Evolutionary conservation across 2,888 invertebrate species (phyloP), one percentile per base, ranked within the genome.

Genomic region (Athrips mouffetella): DNA sequence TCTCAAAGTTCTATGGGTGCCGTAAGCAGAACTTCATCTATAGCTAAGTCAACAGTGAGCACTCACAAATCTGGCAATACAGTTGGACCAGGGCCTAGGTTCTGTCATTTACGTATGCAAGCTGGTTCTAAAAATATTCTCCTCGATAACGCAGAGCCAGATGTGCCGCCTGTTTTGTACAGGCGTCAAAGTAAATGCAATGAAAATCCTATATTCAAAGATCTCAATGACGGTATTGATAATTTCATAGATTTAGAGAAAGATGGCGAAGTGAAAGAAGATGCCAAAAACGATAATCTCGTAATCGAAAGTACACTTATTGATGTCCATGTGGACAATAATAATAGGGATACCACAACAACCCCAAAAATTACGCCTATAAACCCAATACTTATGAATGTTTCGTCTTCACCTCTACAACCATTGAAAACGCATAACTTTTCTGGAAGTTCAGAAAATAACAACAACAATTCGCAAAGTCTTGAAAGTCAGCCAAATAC

Each of bases 111-210:
- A 67, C 89, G 94, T 29, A 90, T 94, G 63, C 94, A 94, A 64
- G 92, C 92, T 4, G 94, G 94, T 4, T 93, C 94, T 8, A 94
- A 93, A 68, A 95, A 95, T 71, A 94, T 95, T 62, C 80, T 95
- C 3, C 81, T 95, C 18, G 95, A 95, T 73, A 95, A 94, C 63
- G 92, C 93, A 25, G 93, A 93, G 59, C 91, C 92, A 37, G 90
- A 90, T 55, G 90, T 93, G 21, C 91, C 93, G 10, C 94, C 94
- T 0, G 91, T 95, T 25, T 80, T 95, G 31, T 95, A 94, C 62
- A 92, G 92, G 52, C 84, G 91, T 7, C 91, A 91, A 54, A 89
- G 82, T 54, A 89, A 85, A 57, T 85, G 83, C 51, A 85, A 81
- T 53, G 89, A 89, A 58, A 85, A 78, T 54, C 72, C 81, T 1